Conservation (phyloP, 1,140 invertebrate species). For the Macrostomum lignano region DNA sequence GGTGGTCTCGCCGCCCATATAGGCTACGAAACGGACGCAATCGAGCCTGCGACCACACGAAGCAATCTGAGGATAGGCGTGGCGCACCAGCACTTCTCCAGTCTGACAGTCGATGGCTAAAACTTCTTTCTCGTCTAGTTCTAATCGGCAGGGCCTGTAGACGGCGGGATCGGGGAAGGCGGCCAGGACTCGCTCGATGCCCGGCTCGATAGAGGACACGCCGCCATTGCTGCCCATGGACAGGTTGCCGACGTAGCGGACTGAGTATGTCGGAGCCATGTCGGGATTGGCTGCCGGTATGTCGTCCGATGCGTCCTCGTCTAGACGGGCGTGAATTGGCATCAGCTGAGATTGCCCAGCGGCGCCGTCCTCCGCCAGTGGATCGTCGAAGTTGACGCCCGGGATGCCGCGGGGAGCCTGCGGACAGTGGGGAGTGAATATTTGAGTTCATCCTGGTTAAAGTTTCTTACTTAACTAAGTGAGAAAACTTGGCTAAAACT, state of each 20-base stretch:
- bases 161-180: not conserved
- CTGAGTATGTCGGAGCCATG: not conserved
- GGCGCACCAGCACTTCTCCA: no score
- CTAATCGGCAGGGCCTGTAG: not conserved
- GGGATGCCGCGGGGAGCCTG: no score
- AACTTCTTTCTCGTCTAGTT: no score
- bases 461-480: no score
- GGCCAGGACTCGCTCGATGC: not conserved
- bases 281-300: not conserved
- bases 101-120: no score
- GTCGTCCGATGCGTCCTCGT: not conserved
- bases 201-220: not conserved
- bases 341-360: no score
- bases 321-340: not conserved
- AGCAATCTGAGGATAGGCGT: conserved; percentile 2
- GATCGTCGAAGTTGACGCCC: no score
- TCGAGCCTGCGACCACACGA: conserved; percentile 5
- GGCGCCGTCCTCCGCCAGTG: no score
- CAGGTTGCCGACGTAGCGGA: not conserved
- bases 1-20: conserved; percentile 3
- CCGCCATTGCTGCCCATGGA: not conserved
- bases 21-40: conserved; percentile 1
- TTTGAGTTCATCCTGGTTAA: no score
- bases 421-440: no score
- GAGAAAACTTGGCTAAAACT: no score